Evolutionary conservation across 2,797 vertebrate genomes (phyloP).

Genomic region (Argentina silus): DNA sequence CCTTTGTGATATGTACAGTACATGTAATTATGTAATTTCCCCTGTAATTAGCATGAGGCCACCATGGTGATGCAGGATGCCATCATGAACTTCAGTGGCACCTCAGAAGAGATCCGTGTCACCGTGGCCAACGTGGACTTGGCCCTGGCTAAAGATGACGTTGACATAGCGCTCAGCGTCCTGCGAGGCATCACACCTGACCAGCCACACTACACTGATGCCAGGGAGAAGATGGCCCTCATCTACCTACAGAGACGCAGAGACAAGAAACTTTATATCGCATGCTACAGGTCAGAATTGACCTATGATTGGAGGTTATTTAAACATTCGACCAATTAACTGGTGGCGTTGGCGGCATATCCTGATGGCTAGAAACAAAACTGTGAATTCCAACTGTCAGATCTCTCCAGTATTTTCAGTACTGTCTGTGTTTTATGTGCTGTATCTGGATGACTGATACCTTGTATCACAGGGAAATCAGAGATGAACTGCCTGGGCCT

Average conservation of each 20-base stretch:
- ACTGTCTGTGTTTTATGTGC: not conserved
- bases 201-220: constrained; percentile 72
- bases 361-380: not conserved
- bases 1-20: too few relatives aligned
- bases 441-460: not conserved
- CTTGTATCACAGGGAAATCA: constrained; percentile 70
- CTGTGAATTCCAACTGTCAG: not conserved
- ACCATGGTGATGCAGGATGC: constrained; percentile 80
- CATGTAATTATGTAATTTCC: not conserved
- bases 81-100: constrained; percentile 70
- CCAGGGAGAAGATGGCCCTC: constrained; percentile 78
- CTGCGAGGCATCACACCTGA: constrained; percentile 64
- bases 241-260: constrained; percentile 72
- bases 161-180: constrained; percentile 66
- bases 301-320: not conserved
- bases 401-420: not conserved
- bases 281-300: constrained; percentile 72
- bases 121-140: constrained; percentile 77
- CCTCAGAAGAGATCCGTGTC: constrained; percentile 69
- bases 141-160: constrained; percentile 72
- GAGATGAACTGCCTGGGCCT: constrained; percentile 70
- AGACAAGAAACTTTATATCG: constrained; percentile 71
- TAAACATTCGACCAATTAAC: too few relatives aligned
- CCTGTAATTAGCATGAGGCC: constrained; percentile 73
- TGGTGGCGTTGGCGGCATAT: too few relatives aligned